Base-by-base conservation (phyloP, 2,888 invertebrate genomes). In the Drosophila melanosoma region DNA sequence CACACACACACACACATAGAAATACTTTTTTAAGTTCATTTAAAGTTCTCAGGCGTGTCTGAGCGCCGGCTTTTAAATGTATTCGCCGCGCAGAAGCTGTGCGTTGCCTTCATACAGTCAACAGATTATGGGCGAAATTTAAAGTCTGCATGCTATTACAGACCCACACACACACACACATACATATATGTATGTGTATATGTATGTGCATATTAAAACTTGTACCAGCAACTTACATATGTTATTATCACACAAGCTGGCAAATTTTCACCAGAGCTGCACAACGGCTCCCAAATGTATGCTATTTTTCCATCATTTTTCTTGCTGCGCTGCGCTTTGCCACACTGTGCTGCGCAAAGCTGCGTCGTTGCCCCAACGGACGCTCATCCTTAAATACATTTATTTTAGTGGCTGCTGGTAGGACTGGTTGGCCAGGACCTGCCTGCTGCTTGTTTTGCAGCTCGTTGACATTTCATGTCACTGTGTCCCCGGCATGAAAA, bases 391-490 rank as follows among this genome's bases (percentile, higher is more conserved):
- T 66, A 65, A 69, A 64, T 66, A 82, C 88, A 84, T 84, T 87
- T 84, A 71, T 87, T 74, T 76, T 69, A 68, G 45, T 66, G 64
- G 35, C 76, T 54, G 20, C 59, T 60, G 70, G 17, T 52, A 42
- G 60, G 62, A 53, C 38, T 48, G 32, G 68, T 68, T 52, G 71
- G 56, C 35, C 64, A 45, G 74, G 36, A 45, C 59, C 56, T 78
- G 65, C 29, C 51, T 74, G 62, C 52, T 85, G 87, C 90, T 89
- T 88, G 83, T 76, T 90, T 90, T 86, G 81, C 79, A 87, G 87
- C 86, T 86, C 89, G 90, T 87, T 90, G 86, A 89, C 86, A 90
- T 90, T 90, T 87, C 74, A 87, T 90, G 86, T 87, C 90, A 90
- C 86, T 90, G 87, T 88, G 86, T 89, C 86, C 87, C 70, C 75